Percentiles rank a stretch among this genome's conserved stretches.
Evolutionary conservation across 2,113 vertebrate species (phyloP).

Genomic region (Sterna hirundo): DNA sequence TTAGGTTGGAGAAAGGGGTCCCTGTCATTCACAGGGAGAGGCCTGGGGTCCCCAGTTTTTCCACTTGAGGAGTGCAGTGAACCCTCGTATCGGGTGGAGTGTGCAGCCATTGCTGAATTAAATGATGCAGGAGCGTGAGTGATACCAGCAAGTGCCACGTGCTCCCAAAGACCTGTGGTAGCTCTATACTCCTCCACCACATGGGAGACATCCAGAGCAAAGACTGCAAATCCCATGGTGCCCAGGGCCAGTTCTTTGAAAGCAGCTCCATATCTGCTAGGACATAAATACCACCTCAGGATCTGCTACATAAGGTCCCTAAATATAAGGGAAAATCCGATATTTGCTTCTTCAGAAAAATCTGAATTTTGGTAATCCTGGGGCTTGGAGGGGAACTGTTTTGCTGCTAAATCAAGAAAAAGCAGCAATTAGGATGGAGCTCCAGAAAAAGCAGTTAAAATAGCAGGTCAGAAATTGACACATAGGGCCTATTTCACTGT

Average conservation of each 20-base stretch:
- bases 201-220: background rate
- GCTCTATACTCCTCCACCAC: background rate
- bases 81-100: background rate
- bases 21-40: background rate
- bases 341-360: background rate
- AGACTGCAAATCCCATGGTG: background rate
- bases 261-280: background rate
- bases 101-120: background rate
- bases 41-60: background rate
- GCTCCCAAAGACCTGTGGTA: background rate
- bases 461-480: background rate
- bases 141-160: background rate
- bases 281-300: background rate
- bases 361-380: background rate
- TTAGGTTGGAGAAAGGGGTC: background rate
- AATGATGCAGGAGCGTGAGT: rapidly evolving
- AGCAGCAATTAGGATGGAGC: background rate
- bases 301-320: background rate
- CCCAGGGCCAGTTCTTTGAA: background rate
- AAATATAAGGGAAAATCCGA: background rate
- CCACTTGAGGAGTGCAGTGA: background rate
- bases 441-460: background rate
- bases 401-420: background rate
- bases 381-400: background rate
- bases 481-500: background rate